These are phyloP conservation scores for Siderastrea radians DNA, from an alignment of 92 coral and sea anemone species.

Conservation along the genomic window DNA sequence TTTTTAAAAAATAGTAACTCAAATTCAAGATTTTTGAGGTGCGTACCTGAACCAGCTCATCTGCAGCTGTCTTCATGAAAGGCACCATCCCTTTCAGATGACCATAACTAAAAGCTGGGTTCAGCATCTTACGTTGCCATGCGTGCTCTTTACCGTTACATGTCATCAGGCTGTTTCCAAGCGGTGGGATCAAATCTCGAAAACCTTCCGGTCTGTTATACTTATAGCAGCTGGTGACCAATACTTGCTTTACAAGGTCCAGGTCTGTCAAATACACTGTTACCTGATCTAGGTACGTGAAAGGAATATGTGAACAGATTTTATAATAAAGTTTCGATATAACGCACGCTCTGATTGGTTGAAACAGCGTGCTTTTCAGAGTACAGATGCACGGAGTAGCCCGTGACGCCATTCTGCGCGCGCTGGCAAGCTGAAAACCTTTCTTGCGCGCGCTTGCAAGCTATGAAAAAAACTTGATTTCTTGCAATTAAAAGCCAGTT, in stretches of 20 bases:
- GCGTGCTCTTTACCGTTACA: constrained; percentile 52
- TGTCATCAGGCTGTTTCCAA: constrained; percentile 53
- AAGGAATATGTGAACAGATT: too few relatives aligned
- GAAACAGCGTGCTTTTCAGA: too few relatives aligned
- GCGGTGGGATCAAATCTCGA: constrained; percentile 40
- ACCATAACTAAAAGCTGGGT: constrained; percentile 56
- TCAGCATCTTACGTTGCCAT: constrained; percentile 46
- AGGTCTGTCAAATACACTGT: neutral
- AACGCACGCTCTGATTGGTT: too few relatives aligned
- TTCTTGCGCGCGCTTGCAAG: too few relatives aligned
- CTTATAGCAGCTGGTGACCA: constrained; percentile 57
- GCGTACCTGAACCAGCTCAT: constrained; percentile 45
- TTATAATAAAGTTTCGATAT: too few relatives aligned
- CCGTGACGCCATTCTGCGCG: too few relatives aligned
- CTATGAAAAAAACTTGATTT: too few relatives aligned
- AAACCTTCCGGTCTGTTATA: constrained; percentile 29
- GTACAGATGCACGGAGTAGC: too few relatives aligned
- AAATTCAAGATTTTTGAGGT: neutral
- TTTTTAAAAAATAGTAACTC: too few relatives aligned
- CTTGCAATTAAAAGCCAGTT: too few relatives aligned
- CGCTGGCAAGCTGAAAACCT: too few relatives aligned
- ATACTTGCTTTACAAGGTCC: constrained; percentile 38
- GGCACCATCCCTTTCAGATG: constrained; percentile 67
- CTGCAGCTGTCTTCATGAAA: constrained; percentile 32
- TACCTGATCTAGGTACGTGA: neutral